Evolutionary conservation across 2,113 vertebrate genomes (phyloP), one percentile per base, ranked within the genome.

Genomic region (Tenrec ecaudatus): DNA sequence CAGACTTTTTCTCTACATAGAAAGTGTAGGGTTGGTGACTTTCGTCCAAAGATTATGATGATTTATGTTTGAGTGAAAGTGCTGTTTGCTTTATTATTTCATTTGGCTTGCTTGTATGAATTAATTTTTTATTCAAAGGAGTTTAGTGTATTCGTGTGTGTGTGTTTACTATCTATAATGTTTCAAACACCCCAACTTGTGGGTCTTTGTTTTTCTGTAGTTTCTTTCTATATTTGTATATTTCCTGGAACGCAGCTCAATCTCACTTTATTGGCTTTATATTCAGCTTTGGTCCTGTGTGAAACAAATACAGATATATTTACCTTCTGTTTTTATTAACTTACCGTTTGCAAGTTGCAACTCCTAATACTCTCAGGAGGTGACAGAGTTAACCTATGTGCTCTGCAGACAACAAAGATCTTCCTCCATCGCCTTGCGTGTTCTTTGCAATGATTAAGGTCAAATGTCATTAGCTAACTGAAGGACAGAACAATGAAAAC

Each of bases 221-320:
- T 38, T 94, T 96, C 57, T 93, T 95, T 62, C 89, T 0, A 85
- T 83, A 64, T 95, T 53, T 93, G 89, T 82, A 47, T n/a, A 58
- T 93, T 97, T 97, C 93, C 86, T 89, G 90, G 78, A 91, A 88
- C 92, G 79, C 33, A 91, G 31, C 57, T 87, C 31, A 71, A 57
- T 84, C 71, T 94, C 88, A 22, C 73, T 96, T 88, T 92, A 38
- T 83, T 92, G 31, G 43, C 16, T 94, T 93, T 38, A 22, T 93
- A 83, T 92, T 88, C 47, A 91, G 40, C 36, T 95, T 95, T 89
- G 53, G 0, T 85, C 29, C 81, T 82, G 84, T 84, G 68, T 83
- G 88, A 94, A 93, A 84, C 5, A 33, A 92, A n/a, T 47, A 58
- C 12, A 64, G 88, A 75, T 36, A 43, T 40, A 77, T 85, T 89